A percentile compares a stretch with the other conserved stretches of the same genome.
Evolutionary conservation across 2,888 invertebrate genomes (phyloP).

Genomic region (Bombylius discolor): DNA sequence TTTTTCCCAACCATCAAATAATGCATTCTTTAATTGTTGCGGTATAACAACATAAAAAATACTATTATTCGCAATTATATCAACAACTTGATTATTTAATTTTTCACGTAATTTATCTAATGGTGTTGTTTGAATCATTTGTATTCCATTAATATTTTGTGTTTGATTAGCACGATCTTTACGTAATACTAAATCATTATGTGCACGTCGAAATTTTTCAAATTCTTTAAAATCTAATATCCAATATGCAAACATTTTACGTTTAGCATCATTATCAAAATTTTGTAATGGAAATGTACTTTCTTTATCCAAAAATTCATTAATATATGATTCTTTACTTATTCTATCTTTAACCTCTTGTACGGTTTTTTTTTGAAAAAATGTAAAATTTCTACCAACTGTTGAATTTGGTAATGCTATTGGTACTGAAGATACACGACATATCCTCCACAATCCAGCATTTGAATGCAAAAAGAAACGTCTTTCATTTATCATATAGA

Average conservation of each 20-base stretch:
- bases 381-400: conserved; percentile 44
- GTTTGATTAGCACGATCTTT: conserved; percentile 8
- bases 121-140: conserved; percentile 27
- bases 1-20: conserved; percentile 31
- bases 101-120: conserved; percentile 16
- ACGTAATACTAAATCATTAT: conserved; percentile 23
- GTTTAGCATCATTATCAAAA: conserved; percentile 26
- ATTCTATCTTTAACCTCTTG: conserved; percentile 24
- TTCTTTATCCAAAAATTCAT: conserved; percentile 20
- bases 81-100: conserved; percentile 21
- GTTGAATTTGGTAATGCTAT: conserved; percentile 39
- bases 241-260: conserved; percentile 34
- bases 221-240: conserved; percentile 29
- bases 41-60: conserved; percentile 32
- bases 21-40: conserved; percentile 25
- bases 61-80: conserved; percentile 22
- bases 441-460: conserved; percentile 52
- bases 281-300: conserved; percentile 10
- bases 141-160: conserved; percentile 19
- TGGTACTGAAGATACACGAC: conserved; percentile 30
- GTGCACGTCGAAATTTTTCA: conserved; percentile 24
- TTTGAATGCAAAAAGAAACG: conserved; percentile 52
- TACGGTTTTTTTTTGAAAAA: conserved; percentile 29
- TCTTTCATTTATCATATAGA: conserved; percentile 42
- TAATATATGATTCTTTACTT: conserved; percentile 24